These are phyloP conservation scores for Gavialis gangeticus DNA, from an alignment of 2,113 vertebrate species.

Conservation along the genomic window DNA sequence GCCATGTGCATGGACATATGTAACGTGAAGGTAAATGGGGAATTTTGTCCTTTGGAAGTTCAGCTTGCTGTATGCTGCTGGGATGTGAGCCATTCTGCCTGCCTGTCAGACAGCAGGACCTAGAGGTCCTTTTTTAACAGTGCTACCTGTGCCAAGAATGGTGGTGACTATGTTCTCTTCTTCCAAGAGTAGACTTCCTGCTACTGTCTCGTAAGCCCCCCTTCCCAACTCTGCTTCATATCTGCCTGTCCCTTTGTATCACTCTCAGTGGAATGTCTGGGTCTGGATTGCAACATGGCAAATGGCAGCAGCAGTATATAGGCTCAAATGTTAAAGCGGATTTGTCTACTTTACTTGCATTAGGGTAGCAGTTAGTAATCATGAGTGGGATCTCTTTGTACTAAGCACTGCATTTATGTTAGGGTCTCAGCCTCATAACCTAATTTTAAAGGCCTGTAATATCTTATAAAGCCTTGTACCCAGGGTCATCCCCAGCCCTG, in stretches of 20 bases:
- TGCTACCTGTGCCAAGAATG: not conserved
- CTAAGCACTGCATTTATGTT: accelerated
- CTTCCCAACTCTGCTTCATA: not conserved
- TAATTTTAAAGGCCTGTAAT: accelerated
- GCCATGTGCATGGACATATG: too few relatives aligned
- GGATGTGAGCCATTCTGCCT: not conserved
- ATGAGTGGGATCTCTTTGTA: accelerated
- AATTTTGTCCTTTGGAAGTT: not conserved
- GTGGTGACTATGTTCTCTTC: too few relatives aligned
- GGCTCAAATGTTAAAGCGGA: not conserved
- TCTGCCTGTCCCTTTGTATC: not conserved
- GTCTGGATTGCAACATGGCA: not conserved
- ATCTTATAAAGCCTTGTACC: accelerated
- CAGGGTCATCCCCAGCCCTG: not conserved
- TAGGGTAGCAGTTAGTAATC: accelerated
- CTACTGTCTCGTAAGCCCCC: not conserved
- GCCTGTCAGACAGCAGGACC: too few relatives aligned
- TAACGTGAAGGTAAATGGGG: not conserved
- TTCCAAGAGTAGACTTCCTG: too few relatives aligned
- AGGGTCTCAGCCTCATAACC: not conserved
- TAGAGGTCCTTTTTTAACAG: not conserved
- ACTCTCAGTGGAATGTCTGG: not conserved
- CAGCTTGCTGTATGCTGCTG: not conserved
- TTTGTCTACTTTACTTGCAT: not conserved
- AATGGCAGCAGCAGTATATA: accelerated